Conservation (phyloP, 2,888 invertebrate genomes). For the Argynnis bischoffii region DNA sequence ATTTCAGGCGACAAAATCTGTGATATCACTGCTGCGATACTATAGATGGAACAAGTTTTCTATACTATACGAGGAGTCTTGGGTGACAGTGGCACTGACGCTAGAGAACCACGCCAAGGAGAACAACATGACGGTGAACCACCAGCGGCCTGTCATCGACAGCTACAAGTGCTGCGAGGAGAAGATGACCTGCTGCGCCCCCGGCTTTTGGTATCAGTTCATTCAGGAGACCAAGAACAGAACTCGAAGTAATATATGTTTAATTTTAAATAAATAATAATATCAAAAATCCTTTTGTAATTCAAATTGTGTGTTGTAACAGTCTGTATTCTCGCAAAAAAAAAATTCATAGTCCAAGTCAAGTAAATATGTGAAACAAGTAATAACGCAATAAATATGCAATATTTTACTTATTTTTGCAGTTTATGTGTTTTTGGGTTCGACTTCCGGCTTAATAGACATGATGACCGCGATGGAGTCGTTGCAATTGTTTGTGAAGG, state of each 20-base stretch:
- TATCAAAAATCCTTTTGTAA: no score
- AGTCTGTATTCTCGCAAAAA: no score
- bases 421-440: conserved; percentile 98
- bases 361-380: no score
- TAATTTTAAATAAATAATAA: not conserved
- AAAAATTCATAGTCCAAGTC: no score
- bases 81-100: conserved; percentile 91
- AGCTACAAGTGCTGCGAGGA: conserved; percentile 90
- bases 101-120: conserved; percentile 88
- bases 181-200: conserved; percentile 88
- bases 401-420: conserved; percentile 49
- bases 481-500: conserved; percentile 92
- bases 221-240: conserved; percentile 93
- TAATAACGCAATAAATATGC: not conserved
- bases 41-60: conserved; percentile 97
- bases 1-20: conserved; percentile 93
- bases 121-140: conserved; percentile 92
- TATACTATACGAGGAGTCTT: conserved; percentile 91
- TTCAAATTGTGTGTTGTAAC: no score
- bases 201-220: conserved; percentile 91
- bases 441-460: conserved; percentile 91
- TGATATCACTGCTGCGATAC: conserved; percentile 93
- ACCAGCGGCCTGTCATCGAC: conserved; percentile 87
- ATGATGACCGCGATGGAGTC: conserved; percentile 96
- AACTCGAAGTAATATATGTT: conserved; percentile 85